Percentiles rank a stretch among this genome's conserved stretches.
phyloP scores from a whole-genome alignment of 2,888 invertebrate species.

The Tetanocera ferruginea region DNA sequence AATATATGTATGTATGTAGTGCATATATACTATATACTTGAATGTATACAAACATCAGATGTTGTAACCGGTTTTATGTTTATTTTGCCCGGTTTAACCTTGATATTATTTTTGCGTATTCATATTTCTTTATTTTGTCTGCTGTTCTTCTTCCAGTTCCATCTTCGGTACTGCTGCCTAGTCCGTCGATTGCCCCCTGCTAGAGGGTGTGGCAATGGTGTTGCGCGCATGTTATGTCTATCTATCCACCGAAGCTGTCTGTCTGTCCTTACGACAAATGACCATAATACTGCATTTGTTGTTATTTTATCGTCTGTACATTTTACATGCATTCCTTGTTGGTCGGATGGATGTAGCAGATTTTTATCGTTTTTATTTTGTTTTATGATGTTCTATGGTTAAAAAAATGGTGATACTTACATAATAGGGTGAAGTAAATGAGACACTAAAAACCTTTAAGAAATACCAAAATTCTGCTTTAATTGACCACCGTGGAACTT shows the following conservation, averaged over 20 bases:
- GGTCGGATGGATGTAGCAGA: not conserved
- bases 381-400: not conserved
- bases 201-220: constrained; percentile 4
- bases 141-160: constrained; percentile 3
- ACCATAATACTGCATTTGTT: not conserved
- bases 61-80: constrained; percentile 55
- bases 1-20: not conserved
- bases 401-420: too few species aligned
- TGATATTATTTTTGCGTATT: constrained; percentile 54
- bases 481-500: too few species aligned
- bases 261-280: not conserved
- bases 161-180: not conserved
- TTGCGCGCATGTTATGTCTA: not conserved
- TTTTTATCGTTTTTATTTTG: not conserved
- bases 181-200: not conserved
- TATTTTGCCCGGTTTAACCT: constrained; percentile 67
- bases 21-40: constrained; percentile 1
- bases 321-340: not conserved
- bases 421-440: too few species aligned
- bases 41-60: constrained; percentile 22
- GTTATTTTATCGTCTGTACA: not conserved
- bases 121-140: constrained; percentile 33
- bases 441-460: too few species aligned
- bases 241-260: not conserved
- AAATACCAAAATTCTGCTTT: too few species aligned